Base-by-base conservation (phyloP, 2,113 vertebrate species). In the Cyrtonyx montezumae region DNA sequence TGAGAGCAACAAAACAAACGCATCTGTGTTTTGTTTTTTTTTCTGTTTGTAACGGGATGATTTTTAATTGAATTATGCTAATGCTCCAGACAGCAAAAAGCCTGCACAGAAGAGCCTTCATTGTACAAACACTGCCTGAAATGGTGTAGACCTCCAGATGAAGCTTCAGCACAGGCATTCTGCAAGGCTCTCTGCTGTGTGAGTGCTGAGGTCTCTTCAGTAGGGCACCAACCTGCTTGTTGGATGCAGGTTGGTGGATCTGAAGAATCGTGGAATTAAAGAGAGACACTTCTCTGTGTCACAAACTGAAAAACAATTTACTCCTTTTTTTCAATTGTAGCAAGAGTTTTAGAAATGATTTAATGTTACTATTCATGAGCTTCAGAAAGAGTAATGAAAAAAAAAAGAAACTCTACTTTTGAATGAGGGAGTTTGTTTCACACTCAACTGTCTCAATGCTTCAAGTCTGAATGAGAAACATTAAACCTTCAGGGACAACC, bases 401-500 rank as follows among this genome's bases (percentile, higher is more conserved):
- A 26, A 66, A 10, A 66, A 87, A 84, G 13, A 7, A 46, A 43
- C 11, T 63, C 45, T 65, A 13, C 40, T 65, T 91, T 78, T 58
- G 28, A 75, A 40, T 18, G 18, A 63, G 13, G 5, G 42, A 67
- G 15, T 11, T 20, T 83, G 13, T 55, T 94, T 82, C 85, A 76
- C 48, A 13, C 73, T 59, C 65, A 86, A 43, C 20, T 53, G 61
- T 43, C 78, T 34, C 43, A n/a, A 37, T 19, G 79, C 32, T 88
- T 83, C 70, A 46, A 87, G 68, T 34, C 51, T 49, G 55, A 92
- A 81, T 70, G 67, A 80, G 62, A 84, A 82, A 2, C 63, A 90
- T 2, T 0, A 40, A 80, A 46, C 26, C 43, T 30, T 43, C 69
- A 75, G 36, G 67, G 59, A 73, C 23, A n/a, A 34, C n/a, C 0